Conservation (phyloP, 1,140 invertebrate genomes). For the Bombus difficillimus region DNA sequence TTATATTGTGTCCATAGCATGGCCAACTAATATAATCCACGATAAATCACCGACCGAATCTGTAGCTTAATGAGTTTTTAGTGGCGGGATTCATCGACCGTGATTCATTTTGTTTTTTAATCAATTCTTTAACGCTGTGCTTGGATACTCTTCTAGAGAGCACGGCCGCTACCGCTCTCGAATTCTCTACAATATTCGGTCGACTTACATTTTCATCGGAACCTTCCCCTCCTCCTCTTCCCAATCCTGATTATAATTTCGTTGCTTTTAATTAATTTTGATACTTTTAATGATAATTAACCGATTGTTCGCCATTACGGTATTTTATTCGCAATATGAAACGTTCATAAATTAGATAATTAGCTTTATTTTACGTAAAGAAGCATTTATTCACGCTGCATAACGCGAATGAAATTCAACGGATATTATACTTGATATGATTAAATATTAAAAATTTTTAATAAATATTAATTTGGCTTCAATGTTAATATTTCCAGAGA, state of each 20-base stretch:
- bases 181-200: slow-evolving; percentile 55
- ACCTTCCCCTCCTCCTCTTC: neutral
- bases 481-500: neutral
- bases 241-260: slow-evolving; percentile 37
- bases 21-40: slow-evolving; percentile 78
- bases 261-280: slow-evolving; percentile 46
- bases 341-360: neutral
- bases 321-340: neutral
- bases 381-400: neutral
- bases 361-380: neutral
- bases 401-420: neutral
- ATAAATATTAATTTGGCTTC: neutral
- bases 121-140: slow-evolving; percentile 80
- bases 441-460: neutral
- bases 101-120: slow-evolving; percentile 78
- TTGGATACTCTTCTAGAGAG: slow-evolving; percentile 49
- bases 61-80: slow-evolving; percentile 82
- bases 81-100: slow-evolving; percentile 73
- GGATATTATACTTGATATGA: neutral
- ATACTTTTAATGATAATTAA: neutral
- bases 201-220: slow-evolving; percentile 58
- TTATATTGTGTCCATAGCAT: slow-evolving; percentile 65
- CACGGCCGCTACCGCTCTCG: slow-evolving; percentile 53
- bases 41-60: slow-evolving; percentile 81
- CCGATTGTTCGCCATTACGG: neutral